phyloP scores from a whole-genome alignment of 2,888 invertebrate genomes.

The Eretmocerus hayati region DNA sequence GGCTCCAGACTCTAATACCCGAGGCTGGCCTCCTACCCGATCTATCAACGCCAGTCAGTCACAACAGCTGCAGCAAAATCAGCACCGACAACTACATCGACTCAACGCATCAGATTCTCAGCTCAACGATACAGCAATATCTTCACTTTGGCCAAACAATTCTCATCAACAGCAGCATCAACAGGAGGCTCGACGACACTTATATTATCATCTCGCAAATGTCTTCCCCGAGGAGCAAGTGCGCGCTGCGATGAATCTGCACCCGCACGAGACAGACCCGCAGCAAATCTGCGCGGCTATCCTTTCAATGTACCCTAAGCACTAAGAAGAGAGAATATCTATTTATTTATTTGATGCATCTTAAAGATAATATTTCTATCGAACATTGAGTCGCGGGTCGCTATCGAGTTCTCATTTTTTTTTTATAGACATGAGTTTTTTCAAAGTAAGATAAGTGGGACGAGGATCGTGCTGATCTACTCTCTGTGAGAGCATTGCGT shows the following conservation, averaged over 20 bases:
- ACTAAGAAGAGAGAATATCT: too few relatives aligned
- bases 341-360: too few relatives aligned
- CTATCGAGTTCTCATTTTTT: too few relatives aligned
- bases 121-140: slow-evolving; percentile 50
- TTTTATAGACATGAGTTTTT: too few relatives aligned
- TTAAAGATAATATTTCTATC: too few relatives aligned
- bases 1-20: slow-evolving; percentile 61
- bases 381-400: too few relatives aligned
- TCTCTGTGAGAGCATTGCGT: slow-evolving; percentile 20
- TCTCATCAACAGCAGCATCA: neutral
- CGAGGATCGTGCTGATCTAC: slow-evolving; percentile 3
- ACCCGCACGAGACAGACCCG: slow-evolving; percentile 84
- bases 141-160: too few relatives aligned
- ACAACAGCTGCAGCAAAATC: slow-evolving; percentile 26
- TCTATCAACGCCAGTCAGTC: slow-evolving; percentile 35
- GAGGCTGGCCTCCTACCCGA: slow-evolving; percentile 48
- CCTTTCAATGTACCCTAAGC: slow-evolving; percentile 63
- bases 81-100: too few relatives aligned
- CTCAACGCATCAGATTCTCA: slow-evolving; percentile 65
- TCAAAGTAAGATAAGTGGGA: neutral
- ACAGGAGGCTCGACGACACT: slow-evolving; percentile 65
- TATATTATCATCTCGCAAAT: slow-evolving; percentile 84
- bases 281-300: slow-evolving; percentile 85
- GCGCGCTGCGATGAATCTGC: slow-evolving; percentile 76
- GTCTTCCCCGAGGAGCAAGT: slow-evolving; percentile 89